phyloP scores from a whole-genome alignment of 2,113 vertebrate genomes.

The Pachypanchax playfairii region DNA sequence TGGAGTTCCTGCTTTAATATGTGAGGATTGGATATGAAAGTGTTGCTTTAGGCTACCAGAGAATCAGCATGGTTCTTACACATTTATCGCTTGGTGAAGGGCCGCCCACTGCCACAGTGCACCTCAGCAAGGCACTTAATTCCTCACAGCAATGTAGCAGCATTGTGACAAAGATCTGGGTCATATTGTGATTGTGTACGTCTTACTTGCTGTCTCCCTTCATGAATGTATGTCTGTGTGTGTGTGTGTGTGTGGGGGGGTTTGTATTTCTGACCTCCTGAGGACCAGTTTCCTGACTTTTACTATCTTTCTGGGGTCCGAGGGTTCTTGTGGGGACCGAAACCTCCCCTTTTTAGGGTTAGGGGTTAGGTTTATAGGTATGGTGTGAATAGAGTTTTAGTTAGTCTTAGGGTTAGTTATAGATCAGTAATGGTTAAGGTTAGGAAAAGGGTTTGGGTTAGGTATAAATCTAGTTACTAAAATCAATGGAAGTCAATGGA shows the following conservation, averaged over 20 bases:
- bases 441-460: too few species aligned
- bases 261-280: too few species aligned
- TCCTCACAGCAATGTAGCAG: slow-evolving; percentile 30
- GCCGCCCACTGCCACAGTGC: slow-evolving; percentile 29
- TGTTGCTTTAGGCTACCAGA: slow-evolving; percentile 28
- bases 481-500: too few species aligned
- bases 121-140: slow-evolving; percentile 45
- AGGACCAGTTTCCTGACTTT: too few species aligned
- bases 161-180: slow-evolving; percentile 21
- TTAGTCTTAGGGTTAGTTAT: too few species aligned
- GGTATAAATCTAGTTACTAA: too few species aligned
- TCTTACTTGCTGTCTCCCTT: slow-evolving; percentile 19
- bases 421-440: too few species aligned
- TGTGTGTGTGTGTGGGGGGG: not conserved
- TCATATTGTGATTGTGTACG: slow-evolving; percentile 20
- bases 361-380: too few species aligned
- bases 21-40: slow-evolving; percentile 18
- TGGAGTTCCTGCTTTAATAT: slow-evolving; percentile 28
- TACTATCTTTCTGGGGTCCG: too few species aligned
- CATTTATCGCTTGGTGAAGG: slow-evolving; percentile 42
- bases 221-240: slow-evolving; percentile 9
- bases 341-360: too few species aligned
- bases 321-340: too few species aligned
- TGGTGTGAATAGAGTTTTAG: too few species aligned
- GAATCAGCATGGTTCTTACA: slow-evolving; percentile 39